Percentiles rank a stretch among this genome's conserved stretches.
Evolutionary conservation across 2,113 vertebrate genomes (phyloP).

Genomic region (Lagopus leucura): DNA sequence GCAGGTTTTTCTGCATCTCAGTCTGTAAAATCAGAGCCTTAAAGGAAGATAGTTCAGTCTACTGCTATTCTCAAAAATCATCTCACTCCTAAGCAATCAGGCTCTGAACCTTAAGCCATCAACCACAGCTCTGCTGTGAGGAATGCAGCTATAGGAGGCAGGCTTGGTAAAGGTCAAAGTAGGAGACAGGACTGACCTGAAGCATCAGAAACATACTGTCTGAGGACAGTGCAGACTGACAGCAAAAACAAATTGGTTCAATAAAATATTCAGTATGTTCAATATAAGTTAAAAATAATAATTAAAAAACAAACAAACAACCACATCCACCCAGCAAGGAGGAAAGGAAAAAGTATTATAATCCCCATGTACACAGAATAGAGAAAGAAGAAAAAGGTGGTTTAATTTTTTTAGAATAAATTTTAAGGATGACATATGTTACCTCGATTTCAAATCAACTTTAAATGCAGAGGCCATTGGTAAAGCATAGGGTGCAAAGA

Average conservation of each 20-base stretch:
- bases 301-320: background rate
- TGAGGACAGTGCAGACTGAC: background rate
- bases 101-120: background rate
- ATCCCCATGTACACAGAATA: background rate
- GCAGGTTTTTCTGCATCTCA: background rate
- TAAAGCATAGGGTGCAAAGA: background rate
- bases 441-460: background rate
- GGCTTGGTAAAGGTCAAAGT: rapidly evolving
- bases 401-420: background rate
- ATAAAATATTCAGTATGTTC: background rate
- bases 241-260: background rate
- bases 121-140: background rate
- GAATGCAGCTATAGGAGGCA: background rate
- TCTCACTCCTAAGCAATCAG: background rate
- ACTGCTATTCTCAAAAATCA: background rate
- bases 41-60: background rate
- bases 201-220: background rate
- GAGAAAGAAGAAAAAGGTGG: background rate
- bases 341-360: background rate
- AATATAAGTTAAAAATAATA: no score
- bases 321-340: background rate
- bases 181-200: background rate
- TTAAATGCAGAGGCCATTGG: background rate
- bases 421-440: background rate
- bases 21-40: background rate